Percentiles rank a stretch among this genome's conserved stretches.
Evolutionary conservation across 1,140 invertebrate species (phyloP).

Genomic region (Leguminivora glycinivorella): DNA sequence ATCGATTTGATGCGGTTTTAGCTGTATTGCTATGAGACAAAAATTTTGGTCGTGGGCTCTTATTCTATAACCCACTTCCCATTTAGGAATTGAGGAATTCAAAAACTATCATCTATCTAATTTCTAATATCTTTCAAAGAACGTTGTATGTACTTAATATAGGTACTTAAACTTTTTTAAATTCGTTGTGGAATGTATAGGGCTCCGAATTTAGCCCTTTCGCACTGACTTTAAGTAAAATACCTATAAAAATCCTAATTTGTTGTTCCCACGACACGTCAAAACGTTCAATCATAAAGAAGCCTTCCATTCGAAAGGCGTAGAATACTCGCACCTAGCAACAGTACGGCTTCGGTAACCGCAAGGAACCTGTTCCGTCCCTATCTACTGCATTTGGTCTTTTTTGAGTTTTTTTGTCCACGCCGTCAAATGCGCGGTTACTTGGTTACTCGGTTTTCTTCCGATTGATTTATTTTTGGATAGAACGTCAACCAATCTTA

Average conservation of each 20-base stretch:
- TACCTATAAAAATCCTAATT: neutral
- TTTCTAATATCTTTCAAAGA: neutral
- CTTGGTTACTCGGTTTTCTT: conserved; percentile 29
- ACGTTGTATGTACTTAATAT: neutral
- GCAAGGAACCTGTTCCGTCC: conserved; percentile 36
- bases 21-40: too few relatives aligned
- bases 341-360: conserved; percentile 60
- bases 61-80: too few relatives aligned
- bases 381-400: conserved; percentile 18
- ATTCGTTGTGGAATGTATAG: too few relatives aligned
- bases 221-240: too few relatives aligned
- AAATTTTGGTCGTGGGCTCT: too few relatives aligned
- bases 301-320: neutral
- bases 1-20: too few relatives aligned
- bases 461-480: conserved; percentile 26
- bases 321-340: conserved; percentile 24
- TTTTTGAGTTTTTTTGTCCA: conserved; percentile 19
- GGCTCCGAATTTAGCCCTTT: too few relatives aligned
- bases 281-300: conserved; percentile 19
- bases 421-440: conserved; percentile 29
- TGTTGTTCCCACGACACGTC: neutral
- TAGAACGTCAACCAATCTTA: neutral
- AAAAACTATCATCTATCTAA: neutral
- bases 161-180: too few relatives aligned
- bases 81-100: too few relatives aligned